Conservation (phyloP, 2,797 vertebrate species). For the Sciurus vulgaris region DNA sequence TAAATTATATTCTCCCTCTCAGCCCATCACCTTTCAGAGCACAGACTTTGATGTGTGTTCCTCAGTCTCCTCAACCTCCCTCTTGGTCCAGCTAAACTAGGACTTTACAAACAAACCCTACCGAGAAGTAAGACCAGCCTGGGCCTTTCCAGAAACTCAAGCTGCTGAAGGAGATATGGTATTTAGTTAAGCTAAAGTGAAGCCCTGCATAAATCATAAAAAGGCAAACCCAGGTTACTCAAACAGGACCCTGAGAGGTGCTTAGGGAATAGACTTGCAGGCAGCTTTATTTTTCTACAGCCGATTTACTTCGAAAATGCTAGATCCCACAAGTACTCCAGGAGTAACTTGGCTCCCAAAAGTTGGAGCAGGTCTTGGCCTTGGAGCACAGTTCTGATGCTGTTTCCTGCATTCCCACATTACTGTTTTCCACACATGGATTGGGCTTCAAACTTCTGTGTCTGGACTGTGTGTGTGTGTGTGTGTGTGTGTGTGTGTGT, state of each 20-base stretch:
- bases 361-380: conserved; percentile 83
- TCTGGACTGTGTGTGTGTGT: conserved; percentile 76
- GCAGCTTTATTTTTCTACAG: conserved; percentile 84
- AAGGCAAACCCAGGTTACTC: conserved; percentile 81
- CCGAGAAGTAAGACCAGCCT: conserved; percentile 73
- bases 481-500: conserved; percentile 41
- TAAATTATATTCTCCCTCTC: conserved; percentile 14
- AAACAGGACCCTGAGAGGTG: conserved; percentile 73
- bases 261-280: conserved; percentile 72
- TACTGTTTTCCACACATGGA: conserved; percentile 87
- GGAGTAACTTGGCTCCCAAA: conserved; percentile 83
- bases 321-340: conserved; percentile 75
- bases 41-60: conserved; percentile 42
- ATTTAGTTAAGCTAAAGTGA: conserved; percentile 83
- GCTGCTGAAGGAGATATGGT: conserved; percentile 83
- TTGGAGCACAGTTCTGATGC: conserved; percentile 79
- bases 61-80: background rate
- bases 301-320: conserved; percentile 70
- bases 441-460: conserved; percentile 85
- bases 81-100: conserved; percentile 46
- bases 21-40: conserved; percentile 27
- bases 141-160: conserved; percentile 86
- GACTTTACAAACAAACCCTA: conserved; percentile 69
- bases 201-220: conserved; percentile 85
- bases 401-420: conserved; percentile 89